Evolutionary conservation across 2,888 invertebrate species (phyloP).

Genomic region (Panzeria rudis): DNA sequence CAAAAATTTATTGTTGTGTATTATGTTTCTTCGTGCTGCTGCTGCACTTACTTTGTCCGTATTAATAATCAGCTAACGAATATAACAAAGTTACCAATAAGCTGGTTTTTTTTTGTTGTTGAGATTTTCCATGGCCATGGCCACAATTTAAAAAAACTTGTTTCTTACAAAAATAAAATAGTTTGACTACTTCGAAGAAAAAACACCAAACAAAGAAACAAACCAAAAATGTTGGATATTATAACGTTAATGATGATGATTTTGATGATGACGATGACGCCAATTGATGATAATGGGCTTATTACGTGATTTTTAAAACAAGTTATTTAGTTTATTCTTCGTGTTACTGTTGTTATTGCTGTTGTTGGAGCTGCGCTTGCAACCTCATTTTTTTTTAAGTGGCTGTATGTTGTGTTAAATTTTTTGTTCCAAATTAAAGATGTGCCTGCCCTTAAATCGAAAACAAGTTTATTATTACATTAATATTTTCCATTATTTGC

Average conservation of each 20-base stretch:
- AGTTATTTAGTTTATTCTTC: constrained; percentile 51
- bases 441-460: constrained; percentile 70
- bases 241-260: constrained; percentile 30
- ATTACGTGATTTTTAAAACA: constrained; percentile 68
- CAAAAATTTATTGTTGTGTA: background rate
- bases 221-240: constrained; percentile 40
- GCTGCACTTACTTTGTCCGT: constrained; percentile 66
- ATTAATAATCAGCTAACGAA: constrained; percentile 64
- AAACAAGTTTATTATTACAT: constrained; percentile 61
- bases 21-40: constrained; percentile 4
- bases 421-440: constrained; percentile 47
- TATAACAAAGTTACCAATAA: constrained; percentile 54
- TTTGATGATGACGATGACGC: constrained; percentile 24
- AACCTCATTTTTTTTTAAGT: constrained; percentile 32
- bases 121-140: constrained; percentile 74
- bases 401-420: constrained; percentile 7
- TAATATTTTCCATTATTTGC: constrained; percentile 35
- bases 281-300: constrained; percentile 60
- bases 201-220: background rate
- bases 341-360: constrained; percentile 23
- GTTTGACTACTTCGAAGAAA: constrained; percentile 51
- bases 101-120: constrained; percentile 70
- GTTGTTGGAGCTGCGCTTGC: background rate
- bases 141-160: constrained; percentile 70
- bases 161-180: constrained; percentile 59